A percentile compares a stretch with the other conserved stretches of the same genome.
Evolutionary conservation across 2,113 vertebrate species (phyloP).

Genomic region (Agelaius phoeniceus): DNA sequence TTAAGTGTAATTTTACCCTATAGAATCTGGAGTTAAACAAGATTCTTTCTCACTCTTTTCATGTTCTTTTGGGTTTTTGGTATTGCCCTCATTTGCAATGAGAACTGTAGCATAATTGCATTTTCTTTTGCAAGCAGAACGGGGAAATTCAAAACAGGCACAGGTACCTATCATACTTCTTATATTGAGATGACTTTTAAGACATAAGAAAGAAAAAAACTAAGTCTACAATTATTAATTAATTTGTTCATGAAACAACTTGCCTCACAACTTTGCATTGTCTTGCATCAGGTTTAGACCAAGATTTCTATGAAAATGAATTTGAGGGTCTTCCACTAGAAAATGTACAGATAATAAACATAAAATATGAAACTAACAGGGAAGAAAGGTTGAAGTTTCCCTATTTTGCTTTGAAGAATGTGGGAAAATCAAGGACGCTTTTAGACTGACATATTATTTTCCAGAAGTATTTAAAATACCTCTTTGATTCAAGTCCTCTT

Average conservation of each 20-base stretch:
- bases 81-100: not conserved
- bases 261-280: not conserved
- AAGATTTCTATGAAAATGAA: not conserved
- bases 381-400: not conserved
- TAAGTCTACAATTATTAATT: not conserved
- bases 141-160: not conserved
- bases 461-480: slow-evolving; percentile 25
- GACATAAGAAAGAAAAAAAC: not conserved
- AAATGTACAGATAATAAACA: not conserved
- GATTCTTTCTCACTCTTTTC: not conserved
- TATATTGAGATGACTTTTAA: not conserved
- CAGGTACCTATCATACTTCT: not conserved
- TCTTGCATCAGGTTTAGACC: not conserved
- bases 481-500: not conserved
- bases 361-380: not conserved
- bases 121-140: not conserved
- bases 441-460: not conserved
- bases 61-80: not conserved
- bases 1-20: not conserved
- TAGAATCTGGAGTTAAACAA: not conserved
- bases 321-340: not conserved
- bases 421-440: slow-evolving; percentile 2
- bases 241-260: not conserved
- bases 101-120: not conserved
- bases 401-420: not conserved